Base-by-base conservation (phyloP, 2,113 vertebrate genomes). In the Muscicapa adusta region DNA sequence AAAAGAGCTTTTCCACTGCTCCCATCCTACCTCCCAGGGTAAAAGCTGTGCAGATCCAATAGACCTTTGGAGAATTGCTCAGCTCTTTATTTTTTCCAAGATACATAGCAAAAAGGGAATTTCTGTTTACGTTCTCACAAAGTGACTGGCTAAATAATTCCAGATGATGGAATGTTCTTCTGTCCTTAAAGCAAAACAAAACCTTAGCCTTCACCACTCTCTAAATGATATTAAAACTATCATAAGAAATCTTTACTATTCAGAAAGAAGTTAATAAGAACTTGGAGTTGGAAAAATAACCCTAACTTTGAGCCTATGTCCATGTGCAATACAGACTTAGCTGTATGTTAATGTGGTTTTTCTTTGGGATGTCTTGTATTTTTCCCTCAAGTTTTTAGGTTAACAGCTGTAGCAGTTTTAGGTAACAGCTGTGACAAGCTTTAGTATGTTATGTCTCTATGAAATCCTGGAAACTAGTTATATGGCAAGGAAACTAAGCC, bases 141-240 rank as follows among this genome's bases (percentile, higher is more conserved):
- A 95, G 88, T 54, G 63, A 51, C 85, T 78, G 73, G 77, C 93
- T 96, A 97, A 97, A 95, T 93, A 91, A 97, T 96, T 96, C 96
- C 96, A 97, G 95, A 97, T 97, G 95, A 95, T 45, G 83, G 93
- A 96, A 88, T 67, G 93, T 86, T 93, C 75, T 90, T 90, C 88
- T 86, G 79, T 93, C 79, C 76, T 91, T 83, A 92, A 91, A 92
- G 34, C 38, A 84, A 94, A 96, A 83, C 63, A 80, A 94, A 90
- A 90, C 68, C 71, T 83, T 79, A 94, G 72, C 38, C 47, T 73
- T 74, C 83, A 62, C 60, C 42, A 62, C 29, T 70, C 45, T 96
- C 26, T 73, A 58, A 88, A 74, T 60, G 23, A 68, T 57, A 85
- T 29, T 79, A 57, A 66, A 58, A 47, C 18, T 45, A 15, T 25